Evolutionary conservation across 2,888 invertebrate genomes (phyloP), one percentile per base, ranked within the genome.

Genomic region (Sceliomorpha sp.): DNA sequence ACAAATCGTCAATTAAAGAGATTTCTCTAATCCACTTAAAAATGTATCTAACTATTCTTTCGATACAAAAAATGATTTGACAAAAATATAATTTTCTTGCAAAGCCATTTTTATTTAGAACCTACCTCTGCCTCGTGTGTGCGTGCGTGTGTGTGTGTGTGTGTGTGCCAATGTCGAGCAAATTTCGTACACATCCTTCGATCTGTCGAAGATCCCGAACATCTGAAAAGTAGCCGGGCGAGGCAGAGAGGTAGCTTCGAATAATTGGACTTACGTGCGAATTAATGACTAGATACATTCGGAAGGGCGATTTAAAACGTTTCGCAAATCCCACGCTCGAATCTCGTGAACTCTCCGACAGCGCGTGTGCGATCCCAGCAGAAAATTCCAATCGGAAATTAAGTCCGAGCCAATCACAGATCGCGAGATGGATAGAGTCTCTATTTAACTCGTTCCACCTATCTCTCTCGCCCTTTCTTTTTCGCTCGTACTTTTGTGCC

Each of bases 311-410:
- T 66, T 60, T 50, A 48, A 68, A 55, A 60, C 48, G 60, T 68
- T 60, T 60, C 55, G 60, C 48, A 60, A 60, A 60, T 60, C 60
- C 67, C 67, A 55, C 67, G 67, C 34, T 50, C 55, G 45, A 42
- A 56, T 50, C 48, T 42, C 55, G 44, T 58, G 66, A 66, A 66
- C 58, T 58, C 66, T 66, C 40, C 31, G 39, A 26, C 15, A 36
- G 55, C 51, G 58, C 58, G 66, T 53, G 66, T 50, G 50, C 55
- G 48, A 68, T 68, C 50, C 58, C 58, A 29, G 42, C 59, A 56
- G 64, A 66, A 72, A 81, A 82, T 82, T 78, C 77, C 82, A 80
- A 82, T 82, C 78, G 80, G 79, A 79, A 82, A 81, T 82, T 78
- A 82, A 81, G 76, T 66, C 74, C 60, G 62, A 73, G 70, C 76